Base-by-base conservation (phyloP, 1,140 invertebrate species). In the Listronotus oregonensis region DNA sequence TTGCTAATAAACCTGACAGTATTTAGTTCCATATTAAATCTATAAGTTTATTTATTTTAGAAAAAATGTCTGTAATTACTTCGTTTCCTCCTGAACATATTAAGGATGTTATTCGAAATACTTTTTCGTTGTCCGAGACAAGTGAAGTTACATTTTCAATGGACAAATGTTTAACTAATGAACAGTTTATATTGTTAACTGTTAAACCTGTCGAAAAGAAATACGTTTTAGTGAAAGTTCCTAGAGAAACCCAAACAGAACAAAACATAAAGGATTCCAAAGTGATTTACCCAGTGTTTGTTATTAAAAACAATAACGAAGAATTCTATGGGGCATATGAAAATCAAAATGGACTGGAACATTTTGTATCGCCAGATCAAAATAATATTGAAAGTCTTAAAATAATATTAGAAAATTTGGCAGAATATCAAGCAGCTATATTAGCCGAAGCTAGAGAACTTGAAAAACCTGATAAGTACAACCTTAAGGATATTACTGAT, bases 371-470 rank as follows among this genome's bases (percentile, higher is more conserved):
- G 1, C 17, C 32, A 6, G 39, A 56, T 5, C 8, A 56, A 42
- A 44, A 42, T 37, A 43, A 42, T 43, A 11, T 31, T 11, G 15
- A 15, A 21, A 7, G 47, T 49, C 15, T 60, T 3, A 49, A 60
- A 60, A 11, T 49, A 15, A 43, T 43, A 9, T 49, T 60, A 14
- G 32, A 49, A 21, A 14, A 43, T 47, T 47, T 60, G 31, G 57
- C 57, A 12, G 14, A 60, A 31, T 32, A 49, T 49, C 57, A 60
- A 21, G 46, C 21, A 6, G 9, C 27, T 15, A 10, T 12, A 49
- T 58, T 58, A 12, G 31, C 46, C 34, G 11, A 37, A 9, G 7
- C 8, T 43, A 42, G 5, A 21, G 12, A 60, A 44, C n/a, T 31
- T 21, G 11, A 9, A 31, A 57, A 57, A 11, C 51, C 11, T 6